phyloP scores from a whole-genome alignment of 2,888 invertebrate genomes.

The Synanthedon vespiformis region DNA sequence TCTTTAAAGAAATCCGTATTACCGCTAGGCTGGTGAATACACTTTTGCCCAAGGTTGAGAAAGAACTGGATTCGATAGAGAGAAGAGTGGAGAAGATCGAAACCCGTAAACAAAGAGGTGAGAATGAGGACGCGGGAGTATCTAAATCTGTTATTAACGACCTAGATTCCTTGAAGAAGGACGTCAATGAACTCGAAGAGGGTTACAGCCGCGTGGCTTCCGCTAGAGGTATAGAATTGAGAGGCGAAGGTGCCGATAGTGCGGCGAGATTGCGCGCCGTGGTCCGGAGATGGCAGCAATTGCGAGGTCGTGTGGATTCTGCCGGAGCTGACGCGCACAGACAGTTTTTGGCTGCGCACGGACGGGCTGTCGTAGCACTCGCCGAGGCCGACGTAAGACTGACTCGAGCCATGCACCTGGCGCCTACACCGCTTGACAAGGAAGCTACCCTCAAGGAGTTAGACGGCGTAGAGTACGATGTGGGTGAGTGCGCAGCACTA shows the following conservation, averaged over 20 bases:
- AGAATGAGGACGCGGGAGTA: constrained; percentile 65
- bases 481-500: constrained; percentile 41
- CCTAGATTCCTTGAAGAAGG: constrained; percentile 72
- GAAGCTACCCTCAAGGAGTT: constrained; percentile 54
- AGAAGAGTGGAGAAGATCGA: constrained; percentile 67
- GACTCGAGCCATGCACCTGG: constrained; percentile 76
- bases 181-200: constrained; percentile 75
- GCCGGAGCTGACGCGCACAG: constrained; percentile 73
- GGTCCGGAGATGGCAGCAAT: constrained; percentile 75
- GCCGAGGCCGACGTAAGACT: constrained; percentile 79
- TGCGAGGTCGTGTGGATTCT: constrained; percentile 71
- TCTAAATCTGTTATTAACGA: constrained; percentile 68
- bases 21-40: constrained; percentile 74
- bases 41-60: constrained; percentile 75
- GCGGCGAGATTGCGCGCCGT: constrained; percentile 73
- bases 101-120: constrained; percentile 50
- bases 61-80: constrained; percentile 71
- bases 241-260: constrained; percentile 76
- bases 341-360: constrained; percentile 79
- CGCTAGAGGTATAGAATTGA: constrained; percentile 73
- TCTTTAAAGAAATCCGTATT: constrained; percentile 64
- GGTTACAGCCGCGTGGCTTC: constrained; percentile 77
- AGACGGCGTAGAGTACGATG: constrained; percentile 47
- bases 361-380: constrained; percentile 76
- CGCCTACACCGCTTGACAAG: constrained; percentile 54